phyloP scores from a whole-genome alignment of 2,797 vertebrate genomes.

The Poecilia velifera region DNA sequence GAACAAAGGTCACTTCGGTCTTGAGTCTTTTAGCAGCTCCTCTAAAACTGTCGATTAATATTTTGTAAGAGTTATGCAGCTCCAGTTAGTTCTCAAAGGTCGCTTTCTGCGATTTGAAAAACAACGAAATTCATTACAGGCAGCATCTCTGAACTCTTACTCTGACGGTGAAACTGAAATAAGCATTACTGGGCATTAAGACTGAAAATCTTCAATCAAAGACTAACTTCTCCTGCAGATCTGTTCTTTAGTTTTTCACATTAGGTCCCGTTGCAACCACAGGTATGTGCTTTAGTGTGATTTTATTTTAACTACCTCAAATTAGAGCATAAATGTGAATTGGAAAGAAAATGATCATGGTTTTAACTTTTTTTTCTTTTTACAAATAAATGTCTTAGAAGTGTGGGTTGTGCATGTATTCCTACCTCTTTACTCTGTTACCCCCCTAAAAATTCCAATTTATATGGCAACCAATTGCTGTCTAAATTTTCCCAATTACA shows the following conservation, averaged over 20 bases:
- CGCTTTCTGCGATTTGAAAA: background rate
- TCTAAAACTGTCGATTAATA: conserved; percentile 13
- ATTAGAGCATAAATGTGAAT: background rate
- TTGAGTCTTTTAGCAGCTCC: conserved; percentile 29
- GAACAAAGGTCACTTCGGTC: conserved; percentile 25
- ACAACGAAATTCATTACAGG: background rate
- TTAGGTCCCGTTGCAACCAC: background rate
- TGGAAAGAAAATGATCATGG: background rate
- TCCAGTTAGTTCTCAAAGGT: background rate
- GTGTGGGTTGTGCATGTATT: background rate
- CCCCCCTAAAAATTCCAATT: background rate
- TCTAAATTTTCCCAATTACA: background rate
- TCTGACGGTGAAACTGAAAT: background rate
- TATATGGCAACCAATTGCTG: background rate
- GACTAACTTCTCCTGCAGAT: background rate
- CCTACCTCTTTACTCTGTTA: background rate
- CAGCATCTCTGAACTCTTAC: background rate
- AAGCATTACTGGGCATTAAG: background rate
- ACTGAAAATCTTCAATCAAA: background rate
- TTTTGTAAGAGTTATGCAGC: background rate
- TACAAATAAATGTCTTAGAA: background rate
- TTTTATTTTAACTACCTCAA: background rate
- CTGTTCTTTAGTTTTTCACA: background rate
- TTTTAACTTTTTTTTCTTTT: background rate
- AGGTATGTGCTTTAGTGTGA: background rate